These are phyloP conservation scores for Laothoe populi DNA, from an alignment of 2,888 invertebrate genomes.

Conservation along the genomic window DNA sequence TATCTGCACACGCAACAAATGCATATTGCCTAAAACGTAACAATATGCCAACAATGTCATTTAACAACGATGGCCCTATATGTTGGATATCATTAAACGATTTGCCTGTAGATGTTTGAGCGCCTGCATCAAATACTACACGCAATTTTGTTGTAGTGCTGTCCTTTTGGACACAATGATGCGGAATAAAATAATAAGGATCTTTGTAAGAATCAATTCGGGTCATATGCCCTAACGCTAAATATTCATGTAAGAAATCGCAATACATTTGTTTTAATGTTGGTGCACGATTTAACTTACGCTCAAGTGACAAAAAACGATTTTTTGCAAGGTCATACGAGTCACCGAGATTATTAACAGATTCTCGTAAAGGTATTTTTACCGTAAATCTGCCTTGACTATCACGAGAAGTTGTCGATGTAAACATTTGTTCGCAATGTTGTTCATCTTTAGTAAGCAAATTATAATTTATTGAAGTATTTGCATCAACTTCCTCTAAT, in stretches of 20 bases:
- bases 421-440: no score
- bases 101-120: background rate
- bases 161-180: background rate
- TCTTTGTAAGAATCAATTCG: no score
- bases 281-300: background rate
- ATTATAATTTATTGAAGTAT: no score
- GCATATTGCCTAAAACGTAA: conserved; percentile 28
- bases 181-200: background rate
- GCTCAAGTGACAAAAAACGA: no score
- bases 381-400: no score
- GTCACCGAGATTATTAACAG: no score
- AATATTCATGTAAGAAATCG: background rate
- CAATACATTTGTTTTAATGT: background rate
- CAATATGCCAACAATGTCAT: conserved; percentile 27
- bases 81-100: conserved; percentile 31
- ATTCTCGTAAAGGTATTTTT: no score
- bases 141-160: background rate
- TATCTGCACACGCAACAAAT: conserved; percentile 25
- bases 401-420: no score
- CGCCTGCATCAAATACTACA: conserved; percentile 3
- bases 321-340: no score
- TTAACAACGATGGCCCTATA: conserved; percentile 28
- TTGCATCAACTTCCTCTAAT: no score
- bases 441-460: no score
- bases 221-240: background rate